Base-by-base conservation (phyloP, 2,888 invertebrate genomes). In the Protodeltote pygarga region DNA sequence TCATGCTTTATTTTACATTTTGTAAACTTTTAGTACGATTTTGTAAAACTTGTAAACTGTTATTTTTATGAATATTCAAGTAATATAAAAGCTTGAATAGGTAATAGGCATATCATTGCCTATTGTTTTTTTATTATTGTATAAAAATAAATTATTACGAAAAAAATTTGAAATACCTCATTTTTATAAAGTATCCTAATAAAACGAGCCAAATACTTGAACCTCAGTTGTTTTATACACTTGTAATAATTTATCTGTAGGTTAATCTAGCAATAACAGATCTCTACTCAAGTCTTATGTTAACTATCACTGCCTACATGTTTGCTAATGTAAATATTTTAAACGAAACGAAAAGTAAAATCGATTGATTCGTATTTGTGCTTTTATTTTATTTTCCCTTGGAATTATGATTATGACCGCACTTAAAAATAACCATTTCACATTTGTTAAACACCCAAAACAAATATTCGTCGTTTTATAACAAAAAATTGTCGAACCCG, bases 231-330 rank as follows among this genome's bases (percentile, higher is more conserved):
- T 41, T 45, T 50, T 44, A 5, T 33, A 55, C 17, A 46, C 27
- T 29, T 34, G n/a, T 38, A 39, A 40, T 55, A 14, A 24, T 47
- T 53, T 20, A 46, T 21, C 31, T 11, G 10, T 55, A 55, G 25
- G 17, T 15, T 38, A 46, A 40, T 23, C 27, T 63, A 63, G 52
- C 44, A 55, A 44, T 55, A 64, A 33, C 25, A 13, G 15, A 34
- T 42, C 37, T 42, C 37, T 54, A 50, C 40, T 53, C 34, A 40
- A 50, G 14, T 65, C 59, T 61, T 68, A 55, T 46, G 62, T 64
- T 62, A 60, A 38, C 63, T 50, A 45, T 65, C 78, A 77, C 77
- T 77, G 77, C 76, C 77, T 53, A 42, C 53, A 39, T 59, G 49
- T 60, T 64, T 60, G 46, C 45, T 49, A 52, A 38, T 73, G 72